Evolutionary conservation across 2,113 vertebrate genomes (phyloP).

Genomic region (Setophaga petechia): DNA sequence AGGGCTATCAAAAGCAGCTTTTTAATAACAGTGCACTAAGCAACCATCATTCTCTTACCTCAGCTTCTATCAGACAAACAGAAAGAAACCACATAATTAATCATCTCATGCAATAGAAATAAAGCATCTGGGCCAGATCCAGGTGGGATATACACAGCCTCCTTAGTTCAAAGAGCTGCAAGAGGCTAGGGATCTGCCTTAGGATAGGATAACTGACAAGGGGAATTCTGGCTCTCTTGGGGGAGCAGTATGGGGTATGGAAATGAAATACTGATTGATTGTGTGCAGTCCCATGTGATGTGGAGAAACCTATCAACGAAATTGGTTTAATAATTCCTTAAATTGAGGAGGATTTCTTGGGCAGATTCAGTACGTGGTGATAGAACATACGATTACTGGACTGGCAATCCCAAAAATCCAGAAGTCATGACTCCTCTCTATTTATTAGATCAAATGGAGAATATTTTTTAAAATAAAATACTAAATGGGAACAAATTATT

Average conservation of each 20-base stretch:
- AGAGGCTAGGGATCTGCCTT: conserved; percentile 1
- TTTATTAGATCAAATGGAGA: neutral
- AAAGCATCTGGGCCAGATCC: conserved; percentile 44
- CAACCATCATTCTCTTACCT: conserved; percentile 64
- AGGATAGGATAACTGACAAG: neutral
- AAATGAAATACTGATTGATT: conserved; percentile 11
- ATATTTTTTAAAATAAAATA: neutral
- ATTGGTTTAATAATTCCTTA: neutral
- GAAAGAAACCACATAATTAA: conserved; percentile 71
- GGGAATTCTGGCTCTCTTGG: neutral
- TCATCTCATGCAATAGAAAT: conserved; percentile 57
- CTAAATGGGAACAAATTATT: neutral
- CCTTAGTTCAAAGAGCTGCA: neutral
- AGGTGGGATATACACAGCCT: neutral
- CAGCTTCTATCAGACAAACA: conserved; percentile 67
- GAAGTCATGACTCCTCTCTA: neutral
- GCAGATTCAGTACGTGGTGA: neutral
- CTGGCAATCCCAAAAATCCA: neutral
- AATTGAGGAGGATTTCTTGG: neutral
- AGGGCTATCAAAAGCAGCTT: conserved; percentile 74
- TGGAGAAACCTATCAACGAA: neutral
- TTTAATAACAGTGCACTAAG: conserved; percentile 73
- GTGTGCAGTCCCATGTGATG: neutral
- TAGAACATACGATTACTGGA: neutral
- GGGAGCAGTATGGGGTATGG: neutral